Percentiles rank a stretch among this genome's conserved stretches.
Evolutionary conservation across 1,140 invertebrate species (phyloP).

Genomic region (Drosophila jambulina): DNA sequence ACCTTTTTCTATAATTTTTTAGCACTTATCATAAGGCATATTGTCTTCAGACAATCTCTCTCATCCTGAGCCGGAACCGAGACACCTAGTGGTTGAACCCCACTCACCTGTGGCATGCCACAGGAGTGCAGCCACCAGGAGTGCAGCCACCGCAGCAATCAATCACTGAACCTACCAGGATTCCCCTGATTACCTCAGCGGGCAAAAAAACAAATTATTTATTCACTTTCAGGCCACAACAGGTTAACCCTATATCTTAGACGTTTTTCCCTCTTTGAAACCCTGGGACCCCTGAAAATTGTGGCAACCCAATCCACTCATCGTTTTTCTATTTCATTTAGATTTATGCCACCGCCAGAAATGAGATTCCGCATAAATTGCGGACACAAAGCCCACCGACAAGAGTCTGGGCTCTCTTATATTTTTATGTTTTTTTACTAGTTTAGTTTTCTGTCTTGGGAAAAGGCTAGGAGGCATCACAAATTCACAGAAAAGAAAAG

Average conservation of each 20-base stretch:
- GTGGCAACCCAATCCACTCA: not conserved
- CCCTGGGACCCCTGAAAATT: not conserved
- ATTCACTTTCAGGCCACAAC: not conserved
- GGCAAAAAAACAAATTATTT: not conserved
- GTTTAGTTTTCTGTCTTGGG: conserved; percentile 1
- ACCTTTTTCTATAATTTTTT: not conserved
- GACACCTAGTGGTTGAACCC: not conserved
- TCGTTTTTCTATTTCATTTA: not conserved
- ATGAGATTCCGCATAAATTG: conserved; percentile 6
- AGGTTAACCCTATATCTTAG: not conserved
- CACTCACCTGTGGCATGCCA: conserved; percentile 5
- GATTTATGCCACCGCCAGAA: not conserved
- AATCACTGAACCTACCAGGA: not conserved
- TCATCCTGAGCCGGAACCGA: not conserved
- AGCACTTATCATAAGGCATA: not conserved
- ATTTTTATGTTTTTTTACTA: not conserved
- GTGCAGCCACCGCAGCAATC: not conserved
- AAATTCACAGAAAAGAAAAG: conserved; percentile 6
- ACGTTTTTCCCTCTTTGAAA: not conserved
- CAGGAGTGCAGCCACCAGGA: not conserved
- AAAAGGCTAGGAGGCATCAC: not conserved
- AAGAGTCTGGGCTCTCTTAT: not conserved
- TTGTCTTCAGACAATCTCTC: not conserved
- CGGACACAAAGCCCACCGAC: not conserved
- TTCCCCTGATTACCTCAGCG: not conserved